phyloP scores from a whole-genome alignment of 2,113 vertebrate genomes.

The Pachyramphus minor region DNA sequence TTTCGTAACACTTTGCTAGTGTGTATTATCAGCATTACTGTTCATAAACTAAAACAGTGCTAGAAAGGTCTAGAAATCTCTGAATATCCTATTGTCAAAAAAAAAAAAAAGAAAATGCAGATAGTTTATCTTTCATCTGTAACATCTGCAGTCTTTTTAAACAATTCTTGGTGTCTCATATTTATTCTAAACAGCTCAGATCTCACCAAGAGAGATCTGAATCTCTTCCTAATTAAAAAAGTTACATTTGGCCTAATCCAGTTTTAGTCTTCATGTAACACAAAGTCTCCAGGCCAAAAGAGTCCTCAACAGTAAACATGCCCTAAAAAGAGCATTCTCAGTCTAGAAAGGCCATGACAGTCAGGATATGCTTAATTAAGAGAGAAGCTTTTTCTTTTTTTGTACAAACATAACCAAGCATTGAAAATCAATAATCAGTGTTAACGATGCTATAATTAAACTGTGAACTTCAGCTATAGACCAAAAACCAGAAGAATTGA shows the following conservation, averaged over 20 bases:
- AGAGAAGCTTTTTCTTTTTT: background rate
- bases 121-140: background rate
- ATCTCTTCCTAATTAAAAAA: conserved; percentile 10
- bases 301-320: conserved; percentile 9
- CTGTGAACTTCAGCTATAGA: conserved; percentile 6
- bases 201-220: background rate
- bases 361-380: background rate
- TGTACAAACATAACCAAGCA: conserved; percentile 7
- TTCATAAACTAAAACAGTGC: background rate
- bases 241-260: background rate
- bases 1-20: background rate
- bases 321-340: background rate
- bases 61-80: background rate
- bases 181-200: background rate
- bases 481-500: background rate
- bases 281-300: background rate
- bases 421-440: conserved; percentile 22
- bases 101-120: background rate
- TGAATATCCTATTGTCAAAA: background rate
- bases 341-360: background rate
- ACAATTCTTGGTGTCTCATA: background rate
- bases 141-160: background rate
- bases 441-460: background rate
- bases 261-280: background rate
- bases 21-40: background rate